phyloP scores from a whole-genome alignment of 2,113 vertebrate genomes.

The Alces alces region DNA sequence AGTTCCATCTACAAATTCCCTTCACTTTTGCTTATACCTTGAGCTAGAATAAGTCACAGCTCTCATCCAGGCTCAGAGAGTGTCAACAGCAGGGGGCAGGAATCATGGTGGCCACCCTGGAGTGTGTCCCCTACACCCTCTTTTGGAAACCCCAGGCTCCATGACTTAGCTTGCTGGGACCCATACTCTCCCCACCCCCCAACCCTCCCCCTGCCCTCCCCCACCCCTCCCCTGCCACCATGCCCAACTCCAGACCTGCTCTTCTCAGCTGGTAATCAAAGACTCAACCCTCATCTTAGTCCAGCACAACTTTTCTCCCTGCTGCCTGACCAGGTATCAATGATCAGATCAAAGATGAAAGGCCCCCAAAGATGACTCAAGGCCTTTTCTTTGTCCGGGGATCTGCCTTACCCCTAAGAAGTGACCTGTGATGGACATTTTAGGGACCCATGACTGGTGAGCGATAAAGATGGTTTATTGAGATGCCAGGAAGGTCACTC shows the following conservation, averaged over 20 bases:
- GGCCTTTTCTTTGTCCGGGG: not conserved
- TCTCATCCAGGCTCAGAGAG: not conserved
- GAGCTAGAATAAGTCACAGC: not conserved
- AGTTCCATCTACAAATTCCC: not conserved
- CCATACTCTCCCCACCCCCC: rapidly evolving
- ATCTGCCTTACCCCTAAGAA: not conserved
- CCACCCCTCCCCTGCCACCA: rapidly evolving
- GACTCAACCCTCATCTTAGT: not conserved
- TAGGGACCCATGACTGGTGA: not conserved
- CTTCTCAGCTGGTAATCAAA: not conserved
- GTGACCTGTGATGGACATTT: not conserved
- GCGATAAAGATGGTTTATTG: not conserved
- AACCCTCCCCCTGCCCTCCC: too few relatives aligned
- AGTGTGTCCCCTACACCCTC: not conserved
- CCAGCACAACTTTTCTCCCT: not conserved
- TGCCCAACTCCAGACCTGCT: not conserved
- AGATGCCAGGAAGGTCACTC: not conserved
- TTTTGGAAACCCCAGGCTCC: not conserved
- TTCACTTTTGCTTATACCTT: not conserved
- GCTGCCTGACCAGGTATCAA: not conserved
- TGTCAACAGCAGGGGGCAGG: not conserved
- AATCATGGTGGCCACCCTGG: not conserved
- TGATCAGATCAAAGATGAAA: not conserved
- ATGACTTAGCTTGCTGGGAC: not conserved
- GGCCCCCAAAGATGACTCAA: not conserved